Conservation (phyloP, 2,113 vertebrate genomes). For the Dasyprocta punctata region DNA sequence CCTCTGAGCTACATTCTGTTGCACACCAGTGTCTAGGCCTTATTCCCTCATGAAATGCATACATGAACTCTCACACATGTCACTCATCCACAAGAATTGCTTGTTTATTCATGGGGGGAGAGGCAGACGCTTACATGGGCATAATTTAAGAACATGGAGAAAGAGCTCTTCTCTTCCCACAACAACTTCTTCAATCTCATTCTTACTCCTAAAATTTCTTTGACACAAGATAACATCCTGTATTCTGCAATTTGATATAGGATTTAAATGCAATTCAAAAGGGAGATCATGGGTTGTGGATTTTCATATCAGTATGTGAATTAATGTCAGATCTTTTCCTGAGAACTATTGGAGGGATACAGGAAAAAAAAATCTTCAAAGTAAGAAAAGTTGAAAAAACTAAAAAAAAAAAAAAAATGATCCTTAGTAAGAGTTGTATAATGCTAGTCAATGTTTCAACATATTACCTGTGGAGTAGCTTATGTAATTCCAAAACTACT, state of each 20-base stretch:
- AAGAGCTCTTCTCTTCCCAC: constrained; percentile 17
- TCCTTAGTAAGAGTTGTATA: background rate
- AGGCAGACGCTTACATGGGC: background rate
- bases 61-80: background rate
- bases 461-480: background rate
- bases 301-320: background rate
- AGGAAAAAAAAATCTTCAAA: background rate
- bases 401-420: background rate
- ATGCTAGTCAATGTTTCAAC: background rate
- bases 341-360: background rate
- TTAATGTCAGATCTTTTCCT: background rate
- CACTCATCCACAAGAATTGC: background rate
- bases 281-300: background rate
- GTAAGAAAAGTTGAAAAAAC: background rate
- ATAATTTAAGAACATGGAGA: constrained; percentile 9
- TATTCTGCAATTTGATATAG: background rate
- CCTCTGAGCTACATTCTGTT: background rate
- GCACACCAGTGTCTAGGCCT: background rate
- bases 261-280: background rate
- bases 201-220: constrained; percentile 35
- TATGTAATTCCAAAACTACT: background rate
- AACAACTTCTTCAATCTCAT: constrained; percentile 15
- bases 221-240: constrained; percentile 33
- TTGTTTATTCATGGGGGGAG: background rate
- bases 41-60: background rate